Evolutionary conservation across 2,113 vertebrate species (phyloP).

Genomic region (Melanerpes aurifrons): DNA sequence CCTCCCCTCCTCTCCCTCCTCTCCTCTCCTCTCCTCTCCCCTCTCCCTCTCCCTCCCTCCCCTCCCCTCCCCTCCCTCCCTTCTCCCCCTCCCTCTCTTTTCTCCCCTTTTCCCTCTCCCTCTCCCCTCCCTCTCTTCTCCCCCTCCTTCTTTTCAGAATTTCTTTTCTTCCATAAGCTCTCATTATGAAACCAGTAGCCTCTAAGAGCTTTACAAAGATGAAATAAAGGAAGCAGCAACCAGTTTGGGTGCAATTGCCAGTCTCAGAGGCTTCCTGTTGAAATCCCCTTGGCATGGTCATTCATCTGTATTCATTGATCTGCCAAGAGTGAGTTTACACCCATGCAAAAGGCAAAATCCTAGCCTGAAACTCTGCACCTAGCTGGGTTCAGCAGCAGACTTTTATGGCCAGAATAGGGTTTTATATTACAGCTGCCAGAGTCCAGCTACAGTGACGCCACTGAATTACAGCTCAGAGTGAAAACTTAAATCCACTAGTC

Average conservation of each 20-base stretch:
- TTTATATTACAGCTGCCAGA: conserved; percentile 21
- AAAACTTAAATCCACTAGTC: conserved; percentile 31
- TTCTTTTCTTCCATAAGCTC: background rate
- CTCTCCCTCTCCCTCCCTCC: too few relatives aligned
- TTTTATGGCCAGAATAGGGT: background rate
- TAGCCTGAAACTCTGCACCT: background rate
- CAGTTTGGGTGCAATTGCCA: background rate
- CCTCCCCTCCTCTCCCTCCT: too few relatives aligned
- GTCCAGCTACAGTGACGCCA: background rate
- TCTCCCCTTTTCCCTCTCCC: too few relatives aligned
- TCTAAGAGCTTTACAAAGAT: background rate
- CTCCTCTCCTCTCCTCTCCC: too few relatives aligned
- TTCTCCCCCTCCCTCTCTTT: too few relatives aligned
- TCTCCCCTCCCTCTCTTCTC: background rate
- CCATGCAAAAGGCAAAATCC: background rate
- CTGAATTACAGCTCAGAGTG: conserved; percentile 30
- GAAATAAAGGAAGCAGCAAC: background rate
- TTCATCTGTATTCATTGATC: background rate
- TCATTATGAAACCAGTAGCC: background rate
- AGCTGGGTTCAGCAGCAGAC: background rate
- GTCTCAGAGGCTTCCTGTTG: background rate
- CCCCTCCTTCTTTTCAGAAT: too few relatives aligned
- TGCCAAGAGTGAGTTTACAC: background rate
- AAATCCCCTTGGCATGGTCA: background rate
- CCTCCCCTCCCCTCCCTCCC: too few relatives aligned